phyloP scores from a whole-genome alignment of 1,140 invertebrate species.

The Bathynomus jamesi region DNA sequence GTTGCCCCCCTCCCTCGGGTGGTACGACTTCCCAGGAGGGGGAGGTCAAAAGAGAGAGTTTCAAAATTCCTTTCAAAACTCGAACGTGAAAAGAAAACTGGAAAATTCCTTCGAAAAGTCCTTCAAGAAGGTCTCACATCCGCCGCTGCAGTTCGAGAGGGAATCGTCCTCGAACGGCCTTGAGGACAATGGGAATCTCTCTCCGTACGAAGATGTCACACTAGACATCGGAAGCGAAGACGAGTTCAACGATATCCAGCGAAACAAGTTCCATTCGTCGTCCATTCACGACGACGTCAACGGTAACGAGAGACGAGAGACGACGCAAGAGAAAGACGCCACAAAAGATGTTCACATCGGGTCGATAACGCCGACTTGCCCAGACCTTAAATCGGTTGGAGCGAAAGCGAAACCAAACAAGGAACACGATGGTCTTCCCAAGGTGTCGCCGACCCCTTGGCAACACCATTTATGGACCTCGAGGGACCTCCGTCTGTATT shows the following conservation, averaged over 20 bases:
- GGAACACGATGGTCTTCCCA: too few species aligned
- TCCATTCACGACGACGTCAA: background rate
- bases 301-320: background rate
- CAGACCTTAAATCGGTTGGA: background rate
- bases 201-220: background rate
- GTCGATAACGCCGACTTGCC: background rate
- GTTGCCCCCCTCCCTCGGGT: background rate
- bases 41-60: background rate
- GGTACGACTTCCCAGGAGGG: background rate
- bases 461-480: conserved; percentile 9
- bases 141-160: background rate
- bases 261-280: background rate
- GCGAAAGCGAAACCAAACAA: background rate
- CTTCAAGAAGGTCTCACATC: background rate
- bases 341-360: background rate
- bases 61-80: background rate
- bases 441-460: background rate
- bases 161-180: background rate
- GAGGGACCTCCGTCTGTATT: conserved; percentile 12
- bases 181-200: background rate
- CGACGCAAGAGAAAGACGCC: background rate
- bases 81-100: background rate
- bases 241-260: background rate
- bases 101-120: background rate
- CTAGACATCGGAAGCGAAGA: background rate